Conservation (phyloP, 2,888 invertebrate genomes). For the Xanthorhoe designata region DNA sequence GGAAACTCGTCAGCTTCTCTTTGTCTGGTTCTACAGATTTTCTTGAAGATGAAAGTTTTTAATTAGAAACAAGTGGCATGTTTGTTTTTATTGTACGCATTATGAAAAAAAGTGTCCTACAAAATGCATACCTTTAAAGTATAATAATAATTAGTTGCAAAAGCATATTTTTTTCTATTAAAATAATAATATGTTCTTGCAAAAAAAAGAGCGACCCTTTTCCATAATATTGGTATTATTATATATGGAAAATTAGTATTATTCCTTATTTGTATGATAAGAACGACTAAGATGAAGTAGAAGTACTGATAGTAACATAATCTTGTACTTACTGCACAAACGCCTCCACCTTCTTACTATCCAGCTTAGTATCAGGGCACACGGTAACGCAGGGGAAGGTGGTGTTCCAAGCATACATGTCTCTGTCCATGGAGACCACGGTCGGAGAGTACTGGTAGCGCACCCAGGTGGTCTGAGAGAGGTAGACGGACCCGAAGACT, state of each 20-base stretch:
- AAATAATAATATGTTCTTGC: too few species aligned
- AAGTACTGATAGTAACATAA: too few species aligned
- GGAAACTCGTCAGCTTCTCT: conserved; percentile 82
- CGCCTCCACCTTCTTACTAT: conserved; percentile 79
- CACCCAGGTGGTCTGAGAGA: conserved; percentile 86
- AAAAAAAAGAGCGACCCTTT: too few species aligned
- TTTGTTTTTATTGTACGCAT: too few species aligned
- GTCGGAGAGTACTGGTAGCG: conserved; percentile 90
- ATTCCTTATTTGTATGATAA: too few species aligned
- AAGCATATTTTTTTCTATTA: too few species aligned
- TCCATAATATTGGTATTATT: too few species aligned
- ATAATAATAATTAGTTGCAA: too few species aligned
- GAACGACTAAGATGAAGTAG: too few species aligned
- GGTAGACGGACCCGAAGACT: conserved; percentile 81
- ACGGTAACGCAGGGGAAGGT: conserved; percentile 89
- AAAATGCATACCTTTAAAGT: too few species aligned
- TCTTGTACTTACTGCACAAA: conserved; percentile 78
- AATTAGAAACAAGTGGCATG: neutral
- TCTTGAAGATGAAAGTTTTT: conserved; percentile 59
- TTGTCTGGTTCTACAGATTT: conserved; percentile 75
- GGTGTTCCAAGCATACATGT: conserved; percentile 90
- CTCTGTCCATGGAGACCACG: conserved; percentile 90
- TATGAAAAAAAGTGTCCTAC: neutral
- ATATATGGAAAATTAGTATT: too few species aligned
- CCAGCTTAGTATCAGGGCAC: conserved; percentile 86